Conservation (phyloP, 2,113 vertebrate genomes). For the Guaruba guarouba region DNA sequence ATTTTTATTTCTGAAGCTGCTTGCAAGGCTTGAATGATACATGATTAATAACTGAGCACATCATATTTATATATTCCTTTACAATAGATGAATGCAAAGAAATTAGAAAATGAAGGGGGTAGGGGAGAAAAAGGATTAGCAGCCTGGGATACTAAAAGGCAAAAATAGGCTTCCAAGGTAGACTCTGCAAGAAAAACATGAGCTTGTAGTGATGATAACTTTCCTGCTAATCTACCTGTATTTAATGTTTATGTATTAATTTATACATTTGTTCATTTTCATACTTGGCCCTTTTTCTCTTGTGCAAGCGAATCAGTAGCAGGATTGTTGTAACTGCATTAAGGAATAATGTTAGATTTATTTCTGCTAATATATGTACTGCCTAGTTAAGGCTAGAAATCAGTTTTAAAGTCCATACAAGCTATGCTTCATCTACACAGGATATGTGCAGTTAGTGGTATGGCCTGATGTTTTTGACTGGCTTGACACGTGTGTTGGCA, state of each 20-base stretch:
- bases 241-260: neutral
- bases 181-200: neutral
- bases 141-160: neutral
- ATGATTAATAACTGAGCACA: conserved; percentile 39
- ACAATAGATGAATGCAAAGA: neutral
- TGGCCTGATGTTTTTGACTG: neutral
- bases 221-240: neutral
- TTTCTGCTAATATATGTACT: neutral
- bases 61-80: conserved; percentile 1
- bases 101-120: neutral
- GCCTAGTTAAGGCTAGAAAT: neutral
- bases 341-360: neutral
- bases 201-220: neutral
- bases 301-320: neutral
- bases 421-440: neutral
- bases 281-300: neutral
- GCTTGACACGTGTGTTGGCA: neutral
- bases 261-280: neutral
- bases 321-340: neutral
- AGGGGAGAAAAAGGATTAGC: neutral
- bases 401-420: neutral
- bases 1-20: conserved; percentile 35
- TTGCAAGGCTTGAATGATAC: conserved; percentile 25
- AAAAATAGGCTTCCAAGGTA: neutral
- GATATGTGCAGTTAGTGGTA: neutral